Conservation (phyloP, 2,888 invertebrate species). For the Heterodera filipjevi region DNA sequence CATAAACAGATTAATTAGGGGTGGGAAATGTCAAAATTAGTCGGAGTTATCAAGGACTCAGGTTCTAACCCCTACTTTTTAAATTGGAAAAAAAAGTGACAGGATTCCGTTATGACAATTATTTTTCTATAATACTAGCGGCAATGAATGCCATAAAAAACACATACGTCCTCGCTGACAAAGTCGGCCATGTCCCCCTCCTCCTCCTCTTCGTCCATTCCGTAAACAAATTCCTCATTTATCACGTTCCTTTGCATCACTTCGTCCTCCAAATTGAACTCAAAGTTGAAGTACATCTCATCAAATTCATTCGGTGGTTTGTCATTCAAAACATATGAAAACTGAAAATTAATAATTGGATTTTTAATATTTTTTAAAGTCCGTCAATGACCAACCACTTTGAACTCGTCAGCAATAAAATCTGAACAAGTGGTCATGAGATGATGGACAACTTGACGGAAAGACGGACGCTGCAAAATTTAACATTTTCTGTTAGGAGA, state of each 20-base stretch:
- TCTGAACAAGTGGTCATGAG: constrained; percentile 19
- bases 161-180: constrained; percentile 25
- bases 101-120: background rate
- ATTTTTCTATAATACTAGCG: too few relatives aligned
- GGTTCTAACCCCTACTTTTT: background rate
- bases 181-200: constrained; percentile 20
- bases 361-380: background rate
- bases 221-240: constrained; percentile 26
- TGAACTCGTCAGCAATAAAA: constrained; percentile 20
- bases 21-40: too few relatives aligned
- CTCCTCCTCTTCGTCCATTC: constrained; percentile 27
- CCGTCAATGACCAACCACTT: constrained; percentile 22
- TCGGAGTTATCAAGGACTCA: too few relatives aligned
- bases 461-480: constrained; percentile 36
- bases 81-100: background rate
- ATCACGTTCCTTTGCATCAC: constrained; percentile 24
- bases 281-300: constrained; percentile 9
- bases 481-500: constrained; percentile 49
- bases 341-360: constrained; percentile 26
- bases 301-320: background rate
- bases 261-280: constrained; percentile 24
- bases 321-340: constrained; percentile 35
- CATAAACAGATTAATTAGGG: too few relatives aligned
- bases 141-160: background rate
- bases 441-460: constrained; percentile 32